A percentile compares a stretch with the other conserved stretches of the same genome.
phyloP scores from a whole-genome alignment of 2,113 vertebrate genomes.

The Telmatochromis bifrenatus region DNA sequence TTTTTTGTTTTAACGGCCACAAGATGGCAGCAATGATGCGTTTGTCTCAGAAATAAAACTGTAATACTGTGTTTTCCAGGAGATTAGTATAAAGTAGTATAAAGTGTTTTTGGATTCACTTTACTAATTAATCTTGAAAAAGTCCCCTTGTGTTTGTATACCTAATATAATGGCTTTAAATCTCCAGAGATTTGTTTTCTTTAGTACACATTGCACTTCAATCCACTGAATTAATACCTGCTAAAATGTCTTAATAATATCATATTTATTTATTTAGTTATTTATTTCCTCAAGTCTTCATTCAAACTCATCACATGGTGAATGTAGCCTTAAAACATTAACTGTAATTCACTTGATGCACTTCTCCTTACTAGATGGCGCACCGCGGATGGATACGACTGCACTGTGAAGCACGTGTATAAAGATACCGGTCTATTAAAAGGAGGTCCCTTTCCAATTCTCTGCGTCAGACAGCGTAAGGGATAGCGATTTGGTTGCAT shows the following conservation, averaged over 20 bases:
- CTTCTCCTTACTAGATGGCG: not conserved
- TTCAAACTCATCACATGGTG: not conserved
- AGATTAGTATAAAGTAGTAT: not conserved
- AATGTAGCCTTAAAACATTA: not conserved
- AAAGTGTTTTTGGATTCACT: not conserved
- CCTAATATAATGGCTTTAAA: not conserved
- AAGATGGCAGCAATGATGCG: not conserved
- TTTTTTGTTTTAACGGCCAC: not conserved
- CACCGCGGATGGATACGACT: constrained; percentile 70
- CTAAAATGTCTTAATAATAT: not conserved
- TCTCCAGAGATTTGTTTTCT: not conserved
- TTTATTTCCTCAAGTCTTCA: not conserved
- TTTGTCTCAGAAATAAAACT: not conserved
- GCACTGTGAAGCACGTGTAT: constrained; percentile 51
- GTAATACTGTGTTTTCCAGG: not conserved
- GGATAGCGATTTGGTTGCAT: constrained; percentile 59
- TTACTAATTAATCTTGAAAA: not conserved
- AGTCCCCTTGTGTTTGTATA: not conserved
- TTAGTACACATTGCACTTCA: not conserved
- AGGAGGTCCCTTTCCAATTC: constrained; percentile 67
- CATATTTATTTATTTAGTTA: not conserved
- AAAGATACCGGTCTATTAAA: constrained; percentile 70
- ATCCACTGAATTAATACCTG: not conserved
- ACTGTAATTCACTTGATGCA: not conserved
- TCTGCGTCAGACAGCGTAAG: constrained; percentile 66